Conservation (phyloP, 2,888 invertebrate genomes). For the Catocala fraxini region DNA sequence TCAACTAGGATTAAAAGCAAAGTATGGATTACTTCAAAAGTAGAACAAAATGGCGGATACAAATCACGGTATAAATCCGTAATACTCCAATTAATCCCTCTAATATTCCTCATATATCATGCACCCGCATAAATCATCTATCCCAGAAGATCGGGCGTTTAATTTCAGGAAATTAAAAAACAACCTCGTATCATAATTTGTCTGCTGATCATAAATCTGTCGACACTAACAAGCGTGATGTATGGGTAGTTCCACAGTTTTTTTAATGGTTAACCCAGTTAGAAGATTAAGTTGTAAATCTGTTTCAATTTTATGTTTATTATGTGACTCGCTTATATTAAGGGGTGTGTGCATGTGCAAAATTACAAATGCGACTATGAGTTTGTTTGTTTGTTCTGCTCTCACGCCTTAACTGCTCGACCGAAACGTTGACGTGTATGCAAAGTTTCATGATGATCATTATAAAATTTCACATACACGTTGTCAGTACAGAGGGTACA, state of each 20-base stretch:
- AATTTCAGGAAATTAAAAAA: slow-evolving; percentile 48
- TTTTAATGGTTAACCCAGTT: slow-evolving; percentile 13
- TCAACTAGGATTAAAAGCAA: no score
- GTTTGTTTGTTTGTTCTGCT: no score
- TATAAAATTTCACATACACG: no score
- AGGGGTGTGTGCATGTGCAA: no score
- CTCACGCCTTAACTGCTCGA: no score
- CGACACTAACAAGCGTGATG: slow-evolving; percentile 42
- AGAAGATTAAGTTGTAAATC: not conserved
- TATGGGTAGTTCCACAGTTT: slow-evolving; percentile 14
- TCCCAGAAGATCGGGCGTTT: slow-evolving; percentile 28
- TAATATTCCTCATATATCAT: slow-evolving; percentile 39
- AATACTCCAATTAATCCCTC: slow-evolving; percentile 31
- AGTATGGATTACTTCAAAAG: no score
- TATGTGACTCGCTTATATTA: no score
- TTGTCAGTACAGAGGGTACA: no score
- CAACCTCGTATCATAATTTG: slow-evolving; percentile 46
- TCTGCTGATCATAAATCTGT: slow-evolving; percentile 47
- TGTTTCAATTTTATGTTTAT: slow-evolving; percentile 11
- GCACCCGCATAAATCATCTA: slow-evolving; percentile 36
- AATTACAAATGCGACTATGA: no score
- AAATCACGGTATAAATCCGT: slow-evolving; percentile 19
- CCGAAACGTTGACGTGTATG: no score
- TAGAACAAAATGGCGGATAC: slow-evolving; percentile 1
- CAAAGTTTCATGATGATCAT: no score